Percentiles rank a stretch among this genome's conserved stretches.
Evolutionary conservation across 2,797 vertebrate species (phyloP).

Genomic region (Gymnoscopelus microlampas): DNA sequence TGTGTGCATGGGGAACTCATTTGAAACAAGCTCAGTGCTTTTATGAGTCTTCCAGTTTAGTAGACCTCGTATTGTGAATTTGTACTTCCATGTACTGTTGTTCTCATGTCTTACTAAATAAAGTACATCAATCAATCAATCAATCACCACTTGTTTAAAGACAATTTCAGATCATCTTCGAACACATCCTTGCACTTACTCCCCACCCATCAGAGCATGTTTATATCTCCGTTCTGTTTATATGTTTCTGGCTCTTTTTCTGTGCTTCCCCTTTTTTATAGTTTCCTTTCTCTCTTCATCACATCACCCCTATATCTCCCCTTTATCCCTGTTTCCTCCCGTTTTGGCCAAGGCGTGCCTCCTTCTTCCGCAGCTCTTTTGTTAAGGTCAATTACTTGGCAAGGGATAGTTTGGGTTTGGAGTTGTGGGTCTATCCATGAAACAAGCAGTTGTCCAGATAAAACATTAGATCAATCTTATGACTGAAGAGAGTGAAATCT

Average conservation of each 20-base stretch:
- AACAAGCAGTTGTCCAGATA: conserved; percentile 12
- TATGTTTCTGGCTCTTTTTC: conserved; percentile 12
- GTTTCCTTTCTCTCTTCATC: conserved; percentile 24
- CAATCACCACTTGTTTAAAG: too few relatives aligned
- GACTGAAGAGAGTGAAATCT: background rate
- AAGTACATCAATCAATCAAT: too few relatives aligned
- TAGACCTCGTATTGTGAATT: too few relatives aligned
- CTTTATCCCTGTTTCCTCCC: background rate
- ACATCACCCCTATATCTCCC: conserved; percentile 29
- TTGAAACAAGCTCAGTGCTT: too few relatives aligned
- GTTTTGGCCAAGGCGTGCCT: conserved; percentile 3
- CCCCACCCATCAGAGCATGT: background rate
- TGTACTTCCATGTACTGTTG: too few relatives aligned
- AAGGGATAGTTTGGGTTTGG: background rate
- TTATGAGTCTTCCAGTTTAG: too few relatives aligned
- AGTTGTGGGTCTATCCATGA: conserved; percentile 13
- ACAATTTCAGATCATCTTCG: background rate
- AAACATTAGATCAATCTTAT: conserved; percentile 10
- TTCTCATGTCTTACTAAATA: too few relatives aligned
- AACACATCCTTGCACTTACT: background rate
- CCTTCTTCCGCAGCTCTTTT: conserved; percentile 15
- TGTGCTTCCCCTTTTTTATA: background rate
- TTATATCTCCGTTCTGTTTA: conserved; percentile 25
- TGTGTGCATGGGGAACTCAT: too few relatives aligned
- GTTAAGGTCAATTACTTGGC: conserved; percentile 15